Percentiles rank a stretch among this genome's conserved stretches.
These are phyloP conservation scores for Chondrosia reniformis DNA, from an alignment of 37 sponge, comb jelly and placozoan genomes.

Conservation along the genomic window DNA sequence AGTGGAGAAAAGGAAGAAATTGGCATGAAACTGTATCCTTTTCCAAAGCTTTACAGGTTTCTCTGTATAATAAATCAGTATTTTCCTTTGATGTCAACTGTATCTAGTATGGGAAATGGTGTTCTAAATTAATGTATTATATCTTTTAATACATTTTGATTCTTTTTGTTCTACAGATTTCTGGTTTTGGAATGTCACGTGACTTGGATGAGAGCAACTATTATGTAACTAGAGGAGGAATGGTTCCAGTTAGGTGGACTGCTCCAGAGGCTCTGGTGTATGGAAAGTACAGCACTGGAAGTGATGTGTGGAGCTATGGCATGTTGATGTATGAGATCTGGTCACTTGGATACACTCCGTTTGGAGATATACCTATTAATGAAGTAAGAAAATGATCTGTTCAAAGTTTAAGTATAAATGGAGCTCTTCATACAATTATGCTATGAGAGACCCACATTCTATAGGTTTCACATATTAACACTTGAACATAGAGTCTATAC, in stretches of 20 bases:
- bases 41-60: too few species aligned
- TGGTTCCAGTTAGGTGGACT: background rate
- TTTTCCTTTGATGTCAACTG: too few species aligned
- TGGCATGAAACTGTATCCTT: too few species aligned
- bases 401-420: background rate
- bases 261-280: conserved; percentile 18
- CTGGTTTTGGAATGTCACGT: conserved; percentile 25
- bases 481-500: too few species aligned
- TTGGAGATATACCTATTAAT: background rate
- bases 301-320: conserved; percentile 25
- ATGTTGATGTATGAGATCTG: conserved; percentile 28
- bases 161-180: background rate
- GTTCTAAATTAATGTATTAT: too few species aligned
- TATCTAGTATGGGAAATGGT: too few species aligned
- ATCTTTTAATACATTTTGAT: too few species aligned
- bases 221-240: background rate
- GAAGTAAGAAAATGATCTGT: conserved; percentile 10
- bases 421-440: background rate
- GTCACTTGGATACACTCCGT: conserved; percentile 21
- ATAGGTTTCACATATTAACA: too few species aligned
- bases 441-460: too few species aligned
- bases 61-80: too few species aligned
- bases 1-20: too few species aligned
- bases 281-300: conserved; percentile 6
- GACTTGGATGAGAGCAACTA: background rate